Evolutionary conservation across 2,888 invertebrate species (phyloP), one percentile per base, ranked within the genome.

Genomic region (Amblyjoppa fuscipennis): DNA sequence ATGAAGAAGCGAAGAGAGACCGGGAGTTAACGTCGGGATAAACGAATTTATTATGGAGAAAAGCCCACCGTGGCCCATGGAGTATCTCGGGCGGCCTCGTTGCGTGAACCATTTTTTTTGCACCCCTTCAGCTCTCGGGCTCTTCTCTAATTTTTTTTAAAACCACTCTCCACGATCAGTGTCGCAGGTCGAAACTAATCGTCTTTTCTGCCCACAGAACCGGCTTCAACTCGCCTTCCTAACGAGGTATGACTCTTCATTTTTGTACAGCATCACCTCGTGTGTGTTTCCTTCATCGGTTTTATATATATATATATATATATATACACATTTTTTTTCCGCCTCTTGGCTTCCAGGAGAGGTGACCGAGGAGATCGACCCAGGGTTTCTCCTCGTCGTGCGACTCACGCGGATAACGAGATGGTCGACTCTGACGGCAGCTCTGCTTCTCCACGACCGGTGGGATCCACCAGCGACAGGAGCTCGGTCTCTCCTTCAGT

Each of bases 21-120:
- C 77, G 81, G 68, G 76, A 71, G 85, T 78, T 77, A 86, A 76
- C 86, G 84, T 74, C 70, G 88, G 16, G 88, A 87, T 91, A 91
- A 91, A 90, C 91, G 90, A 91, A 91, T 91, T 91, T 91, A 91
- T 92, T 90, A 91, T 88, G 86, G 88, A 85, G 79, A 88, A 74
- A 78, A 25, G 7, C 9, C 53, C 73, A 66, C 82, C 85, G 79
- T 82, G 71, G 85, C 59, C 78, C 61, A 77, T 64, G 28, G 34
- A 64, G 75, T 51, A 79, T 85, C 85, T 80, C 82, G 76, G 11
- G 7, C 82, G 82, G 79, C 76, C 53, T 80, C 84, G 59, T 76
- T 76, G 25, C 66, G 49, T n/a, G 59, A 69, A 81, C 59, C 45
- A 59, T 49, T 38, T 81, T 82, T 71, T 82, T 71, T 71, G 84